Percentiles rank a stretch among this genome's conserved stretches.
These are phyloP conservation scores for Clarias macrocephalus DNA, from an alignment of 2,113 vertebrate genomes.

Conservation along the genomic window DNA sequence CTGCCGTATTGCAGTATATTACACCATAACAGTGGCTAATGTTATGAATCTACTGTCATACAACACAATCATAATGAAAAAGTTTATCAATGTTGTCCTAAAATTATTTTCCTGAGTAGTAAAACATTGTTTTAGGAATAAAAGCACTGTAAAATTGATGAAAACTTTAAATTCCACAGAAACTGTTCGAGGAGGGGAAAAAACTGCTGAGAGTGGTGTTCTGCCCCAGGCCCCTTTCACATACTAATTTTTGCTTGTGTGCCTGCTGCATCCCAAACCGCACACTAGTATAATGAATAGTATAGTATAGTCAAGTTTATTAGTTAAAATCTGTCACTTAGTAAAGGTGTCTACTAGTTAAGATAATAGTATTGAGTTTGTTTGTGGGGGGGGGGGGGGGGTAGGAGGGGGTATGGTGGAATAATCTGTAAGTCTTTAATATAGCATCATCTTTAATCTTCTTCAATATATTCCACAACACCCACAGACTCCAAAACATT, in stretches of 20 bases:
- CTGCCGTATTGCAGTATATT: background rate
- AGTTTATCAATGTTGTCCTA: background rate
- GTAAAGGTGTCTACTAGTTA: background rate
- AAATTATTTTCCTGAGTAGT: background rate
- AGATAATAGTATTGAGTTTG: background rate
- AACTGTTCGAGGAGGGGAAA: background rate
- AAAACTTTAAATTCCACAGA: background rate
- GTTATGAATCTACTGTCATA: background rate
- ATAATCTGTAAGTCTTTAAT: background rate
- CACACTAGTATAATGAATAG: background rate
- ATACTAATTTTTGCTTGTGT: background rate
- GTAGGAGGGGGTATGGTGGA: too few relatives aligned
- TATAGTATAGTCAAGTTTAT: background rate
- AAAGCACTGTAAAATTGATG: background rate
- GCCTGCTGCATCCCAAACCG: background rate
- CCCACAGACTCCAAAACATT: background rate
- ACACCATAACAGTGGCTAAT: background rate
- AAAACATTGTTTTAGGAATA: background rate
- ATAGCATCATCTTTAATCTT: background rate
- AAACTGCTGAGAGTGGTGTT: background rate
- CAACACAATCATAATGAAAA: background rate
- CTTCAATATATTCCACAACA: background rate
- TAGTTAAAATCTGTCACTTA: background rate
- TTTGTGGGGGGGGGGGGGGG: background rate
- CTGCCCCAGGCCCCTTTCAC: background rate